Evolutionary conservation across 2,888 invertebrate genomes (phyloP).

Genomic region (Polyommatus icarus): DNA sequence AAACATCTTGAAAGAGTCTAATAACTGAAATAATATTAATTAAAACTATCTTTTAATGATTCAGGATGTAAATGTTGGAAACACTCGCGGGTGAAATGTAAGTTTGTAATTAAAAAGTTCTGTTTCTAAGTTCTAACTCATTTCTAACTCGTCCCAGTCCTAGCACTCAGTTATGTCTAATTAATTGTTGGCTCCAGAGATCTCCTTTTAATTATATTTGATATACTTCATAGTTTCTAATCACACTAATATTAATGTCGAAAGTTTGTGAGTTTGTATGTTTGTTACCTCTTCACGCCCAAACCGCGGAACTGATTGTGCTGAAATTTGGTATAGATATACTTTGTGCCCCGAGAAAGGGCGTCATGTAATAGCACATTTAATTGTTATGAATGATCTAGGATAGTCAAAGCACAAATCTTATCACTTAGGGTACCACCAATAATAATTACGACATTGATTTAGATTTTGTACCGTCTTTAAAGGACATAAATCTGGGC

Average conservation of each 20-base stretch:
- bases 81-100: constrained; percentile 5
- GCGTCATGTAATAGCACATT: background rate
- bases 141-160: constrained; percentile 56
- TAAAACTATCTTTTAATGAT: background rate
- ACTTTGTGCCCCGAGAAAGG: no score
- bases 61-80: background rate
- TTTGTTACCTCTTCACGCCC: no score
- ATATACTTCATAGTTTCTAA: constrained; percentile 35
- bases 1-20: no score
- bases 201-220: constrained; percentile 65
- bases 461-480: no score
- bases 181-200: constrained; percentile 59
- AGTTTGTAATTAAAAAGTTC: constrained; percentile 25
- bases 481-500: no score
- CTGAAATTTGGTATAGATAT: no score
- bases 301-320: no score
- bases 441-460: no score
- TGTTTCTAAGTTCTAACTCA: constrained; percentile 46
- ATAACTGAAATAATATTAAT: background rate
- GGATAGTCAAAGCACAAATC: constrained; percentile 33
- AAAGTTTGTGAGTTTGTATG: no score
- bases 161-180: constrained; percentile 58
- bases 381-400: constrained; percentile 9
- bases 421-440: background rate
- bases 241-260: no score